Evolutionary conservation across 2,888 invertebrate species (phyloP).

Genomic region (Spodoptera littoralis): DNA sequence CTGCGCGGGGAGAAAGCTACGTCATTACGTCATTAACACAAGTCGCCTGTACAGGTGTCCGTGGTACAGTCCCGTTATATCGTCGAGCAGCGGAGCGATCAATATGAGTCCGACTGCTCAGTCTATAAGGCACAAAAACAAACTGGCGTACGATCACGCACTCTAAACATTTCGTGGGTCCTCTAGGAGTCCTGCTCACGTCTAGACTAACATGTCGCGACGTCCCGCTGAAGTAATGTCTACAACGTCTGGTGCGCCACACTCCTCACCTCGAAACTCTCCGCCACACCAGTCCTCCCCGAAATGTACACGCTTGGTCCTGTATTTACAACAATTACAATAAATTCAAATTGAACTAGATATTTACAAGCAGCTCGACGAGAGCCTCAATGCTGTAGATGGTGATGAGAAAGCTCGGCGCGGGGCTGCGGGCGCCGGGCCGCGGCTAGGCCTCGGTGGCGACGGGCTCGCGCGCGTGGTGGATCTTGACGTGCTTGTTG

Average conservation of each 20-base stretch:
- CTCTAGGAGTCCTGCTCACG: too few relatives aligned
- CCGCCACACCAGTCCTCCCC: slow-evolving; percentile 62
- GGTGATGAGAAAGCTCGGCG: neutral
- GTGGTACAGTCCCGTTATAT: slow-evolving; percentile 8
- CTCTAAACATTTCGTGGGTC: slow-evolving; percentile 25
- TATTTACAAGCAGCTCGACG: slow-evolving; percentile 74
- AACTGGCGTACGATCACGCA: slow-evolving; percentile 36
- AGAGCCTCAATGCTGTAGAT: slow-evolving; percentile 5
- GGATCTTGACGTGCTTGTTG: slow-evolving; percentile 96
- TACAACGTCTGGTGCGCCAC: slow-evolving; percentile 51
- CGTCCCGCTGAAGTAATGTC: slow-evolving; percentile 30
- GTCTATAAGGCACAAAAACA: slow-evolving; percentile 52
- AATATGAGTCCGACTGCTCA: slow-evolving; percentile 18
- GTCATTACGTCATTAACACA: slow-evolving; percentile 30
- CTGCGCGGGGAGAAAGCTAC: slow-evolving; percentile 41
- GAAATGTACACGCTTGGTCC: slow-evolving; percentile 79
- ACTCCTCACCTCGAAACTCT: slow-evolving; percentile 66
- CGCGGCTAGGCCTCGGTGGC: slow-evolving; percentile 91
- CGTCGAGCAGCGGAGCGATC: slow-evolving; percentile 10
- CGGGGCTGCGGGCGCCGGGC: too few relatives aligned
- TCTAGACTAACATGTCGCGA: too few relatives aligned
- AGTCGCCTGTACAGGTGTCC: slow-evolving; percentile 13
- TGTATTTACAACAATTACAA: slow-evolving; percentile 81
- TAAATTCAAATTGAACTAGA: slow-evolving; percentile 82
- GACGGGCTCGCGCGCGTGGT: slow-evolving; percentile 95